Conservation (phyloP, 2,113 vertebrate species). For the Heptranchias perlo region DNA sequence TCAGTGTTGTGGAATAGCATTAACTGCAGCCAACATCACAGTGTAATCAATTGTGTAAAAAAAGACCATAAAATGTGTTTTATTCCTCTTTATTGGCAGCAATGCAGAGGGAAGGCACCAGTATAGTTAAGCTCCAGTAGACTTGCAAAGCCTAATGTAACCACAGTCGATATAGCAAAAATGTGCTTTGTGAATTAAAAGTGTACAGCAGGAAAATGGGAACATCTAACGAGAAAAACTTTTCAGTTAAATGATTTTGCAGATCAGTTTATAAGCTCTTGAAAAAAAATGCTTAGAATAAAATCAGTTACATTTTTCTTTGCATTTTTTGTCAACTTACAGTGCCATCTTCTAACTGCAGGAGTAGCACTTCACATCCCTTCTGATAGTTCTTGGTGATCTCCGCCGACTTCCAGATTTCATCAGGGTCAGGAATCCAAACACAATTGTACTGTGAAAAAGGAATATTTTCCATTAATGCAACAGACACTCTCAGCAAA, state of each 20-base stretch:
- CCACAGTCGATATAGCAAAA: not conserved
- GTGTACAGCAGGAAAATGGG: not conserved
- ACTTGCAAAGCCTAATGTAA: not conserved
- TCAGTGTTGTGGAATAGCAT: not conserved
- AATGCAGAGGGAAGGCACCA: not conserved
- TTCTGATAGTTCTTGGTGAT: conserved; percentile 71
- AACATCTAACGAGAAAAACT: not conserved
- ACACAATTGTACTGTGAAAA: conserved; percentile 81
- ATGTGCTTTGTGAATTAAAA: not conserved
- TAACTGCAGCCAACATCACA: too few relatives aligned
- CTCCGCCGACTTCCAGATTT: conserved; percentile 93
- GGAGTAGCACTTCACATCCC: conserved; percentile 62
- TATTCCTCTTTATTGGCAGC: too few relatives aligned
- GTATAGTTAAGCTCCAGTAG: not conserved
- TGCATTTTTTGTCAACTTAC: conserved; percentile 57
- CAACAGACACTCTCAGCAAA: not conserved
- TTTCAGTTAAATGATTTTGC: not conserved
- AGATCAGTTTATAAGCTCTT: too few relatives aligned
- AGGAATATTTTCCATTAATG: not conserved
- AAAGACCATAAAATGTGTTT: too few relatives aligned
- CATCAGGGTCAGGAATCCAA: conserved; percentile 83
- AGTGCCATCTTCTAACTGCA: conserved; percentile 80
- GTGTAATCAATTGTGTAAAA: too few relatives aligned
- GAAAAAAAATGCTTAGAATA: conserved; percentile 1
- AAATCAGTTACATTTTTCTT: not conserved